Evolutionary conservation across 1,140 invertebrate genomes (phyloP).

Genomic region (Dendrolimus punctatus): DNA sequence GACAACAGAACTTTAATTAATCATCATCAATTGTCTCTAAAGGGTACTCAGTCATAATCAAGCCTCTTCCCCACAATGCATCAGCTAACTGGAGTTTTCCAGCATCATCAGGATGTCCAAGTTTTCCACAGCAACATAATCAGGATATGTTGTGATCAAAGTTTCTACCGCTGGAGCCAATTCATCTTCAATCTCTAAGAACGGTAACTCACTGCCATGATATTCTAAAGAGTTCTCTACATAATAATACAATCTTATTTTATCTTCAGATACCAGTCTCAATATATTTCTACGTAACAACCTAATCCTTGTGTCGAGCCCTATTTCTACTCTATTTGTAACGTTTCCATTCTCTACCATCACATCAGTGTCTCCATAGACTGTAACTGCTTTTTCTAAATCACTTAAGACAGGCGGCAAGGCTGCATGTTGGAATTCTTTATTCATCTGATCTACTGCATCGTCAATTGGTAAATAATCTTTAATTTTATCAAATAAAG

Average conservation of each 20-base stretch:
- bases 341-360: slow-evolving; percentile 78
- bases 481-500: slow-evolving; percentile 76
- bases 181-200: slow-evolving; percentile 79
- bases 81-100: slow-evolving; percentile 73
- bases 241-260: slow-evolving; percentile 82
- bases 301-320: slow-evolving; percentile 79
- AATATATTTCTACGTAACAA: slow-evolving; percentile 80
- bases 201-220: slow-evolving; percentile 86
- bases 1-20: slow-evolving; percentile 19
- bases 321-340: slow-evolving; percentile 76
- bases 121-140: slow-evolving; percentile 80
- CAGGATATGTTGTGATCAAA: slow-evolving; percentile 83
- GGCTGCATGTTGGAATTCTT: slow-evolving; percentile 88
- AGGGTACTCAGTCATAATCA: slow-evolving; percentile 61
- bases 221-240: slow-evolving; percentile 89
- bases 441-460: slow-evolving; percentile 89
- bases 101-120: slow-evolving; percentile 77
- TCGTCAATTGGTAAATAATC: slow-evolving; percentile 83
- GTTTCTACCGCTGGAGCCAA: slow-evolving; percentile 79
- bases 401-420: slow-evolving; percentile 84
- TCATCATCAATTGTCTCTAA: slow-evolving; percentile 53
- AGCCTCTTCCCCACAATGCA: slow-evolving; percentile 45
- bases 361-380: slow-evolving; percentile 79
- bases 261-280: slow-evolving; percentile 79
- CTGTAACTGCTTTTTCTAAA: slow-evolving; percentile 78